Evolutionary conservation across 2,888 invertebrate species (phyloP), one percentile per base, ranked within the genome.

Genomic region (Hydriomena furcata): DNA sequence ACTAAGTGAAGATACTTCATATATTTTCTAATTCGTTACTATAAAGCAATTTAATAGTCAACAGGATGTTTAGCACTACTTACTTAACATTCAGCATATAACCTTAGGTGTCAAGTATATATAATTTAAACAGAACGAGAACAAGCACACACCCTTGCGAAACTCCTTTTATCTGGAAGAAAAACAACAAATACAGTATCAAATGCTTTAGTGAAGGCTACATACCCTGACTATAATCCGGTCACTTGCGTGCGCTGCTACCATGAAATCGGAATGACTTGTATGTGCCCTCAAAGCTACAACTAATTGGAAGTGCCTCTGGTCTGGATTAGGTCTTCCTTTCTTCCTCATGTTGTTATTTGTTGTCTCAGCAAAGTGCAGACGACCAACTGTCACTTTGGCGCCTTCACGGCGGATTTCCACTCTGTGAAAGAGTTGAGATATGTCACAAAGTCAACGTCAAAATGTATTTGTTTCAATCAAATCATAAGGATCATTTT

Each of bases 281-380:
- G 95, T 94, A 71, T 98, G 98, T 0, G 98, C 99, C 63, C 97
- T 94, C 12, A 99, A 88, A 0, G 96, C 96, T 12, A 99, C 99
- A 6, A 99, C 98, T 55, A 99, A 91, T 81, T 98, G 96, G 81
- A 99, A 99, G 86, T 98, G 99, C 55, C 98, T 92, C 87, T 99
- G 99, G 85, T 99, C 99, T 0, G 99, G 99, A 89, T 99, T 99
- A 0, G 99, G 99, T 56, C 98, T 95, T 0, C 99, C 98, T 73
- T 99, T 99, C 89, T 99, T 99, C 34, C 99, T 92, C 98, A 99
- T 99, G 76, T 99, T 99, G 79, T 99, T 99, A 70, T 97, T 96
- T 0, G 99, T 99, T 0, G 99, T 99, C 83, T 99, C 99, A 41
- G 98, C 98, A 84, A 99, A 99, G 90, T 99, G 99, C 1, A 99